Percentiles rank a stretch among this genome's conserved stretches.
Evolutionary conservation across 2,797 vertebrate species (phyloP).

Genomic region (Semaprochilodus insignis): DNA sequence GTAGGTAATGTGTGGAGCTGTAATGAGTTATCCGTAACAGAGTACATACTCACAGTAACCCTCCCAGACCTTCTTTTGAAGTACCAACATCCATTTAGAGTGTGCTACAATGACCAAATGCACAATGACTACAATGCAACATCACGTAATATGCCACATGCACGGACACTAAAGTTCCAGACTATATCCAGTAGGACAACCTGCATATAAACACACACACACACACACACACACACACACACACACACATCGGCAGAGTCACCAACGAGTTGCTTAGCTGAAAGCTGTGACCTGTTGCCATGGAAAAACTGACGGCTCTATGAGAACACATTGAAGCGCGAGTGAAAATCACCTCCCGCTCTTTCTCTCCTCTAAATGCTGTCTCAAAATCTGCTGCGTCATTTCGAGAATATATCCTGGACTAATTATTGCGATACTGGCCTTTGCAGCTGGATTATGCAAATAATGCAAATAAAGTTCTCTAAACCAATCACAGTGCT

Average conservation of each 20-base stretch:
- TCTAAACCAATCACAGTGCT: too few species aligned
- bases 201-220: not conserved
- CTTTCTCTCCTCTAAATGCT: not conserved
- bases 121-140: too few species aligned
- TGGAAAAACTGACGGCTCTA: slow-evolving; percentile 6
- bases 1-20: too few species aligned
- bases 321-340: not conserved
- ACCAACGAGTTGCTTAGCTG: slow-evolving; percentile 14
- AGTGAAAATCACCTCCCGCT: not conserved
- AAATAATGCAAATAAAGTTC: too few species aligned
- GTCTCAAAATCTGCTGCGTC: not conserved
- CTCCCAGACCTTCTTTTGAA: too few species aligned
- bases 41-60: too few species aligned
- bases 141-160: not conserved
- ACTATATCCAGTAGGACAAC: not conserved
- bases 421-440: not conserved
- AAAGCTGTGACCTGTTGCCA: slow-evolving; percentile 26
- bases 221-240: not conserved
- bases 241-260: not conserved
- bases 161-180: not conserved
- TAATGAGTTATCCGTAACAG: too few species aligned
- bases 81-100: not conserved
- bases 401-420: too few species aligned
- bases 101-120: too few species aligned
- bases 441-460: not conserved